Evolutionary conservation across 2,888 invertebrate species (phyloP).

Genomic region (Vannuccia rotundouncinata): DNA sequence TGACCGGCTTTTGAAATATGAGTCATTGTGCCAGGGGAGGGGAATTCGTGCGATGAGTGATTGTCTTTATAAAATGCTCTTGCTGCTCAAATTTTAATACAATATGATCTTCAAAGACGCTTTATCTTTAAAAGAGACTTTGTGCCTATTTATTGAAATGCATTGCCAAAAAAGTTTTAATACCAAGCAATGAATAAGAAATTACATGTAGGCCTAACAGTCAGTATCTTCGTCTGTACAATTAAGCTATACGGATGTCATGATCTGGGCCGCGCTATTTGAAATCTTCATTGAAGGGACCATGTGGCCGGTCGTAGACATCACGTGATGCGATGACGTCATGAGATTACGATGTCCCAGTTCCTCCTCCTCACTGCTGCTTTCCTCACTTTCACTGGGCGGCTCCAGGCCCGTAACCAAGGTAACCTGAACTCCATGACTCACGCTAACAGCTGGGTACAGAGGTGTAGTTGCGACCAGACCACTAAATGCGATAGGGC

Average conservation of each 20-base stretch:
- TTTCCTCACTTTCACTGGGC: constrained; percentile 59
- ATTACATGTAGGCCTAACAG: too few species aligned
- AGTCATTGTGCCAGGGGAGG: too few species aligned
- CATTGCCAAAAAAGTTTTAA: too few species aligned
- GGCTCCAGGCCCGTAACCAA: constrained; percentile 85
- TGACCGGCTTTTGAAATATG: too few species aligned
- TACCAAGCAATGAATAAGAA: too few species aligned
- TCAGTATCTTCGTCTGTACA: neutral
- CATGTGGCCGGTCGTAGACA: neutral
- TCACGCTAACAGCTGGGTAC: constrained; percentile 95
- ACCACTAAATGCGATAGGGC: constrained; percentile 81
- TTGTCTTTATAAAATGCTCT: too few species aligned
- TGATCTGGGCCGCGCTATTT: neutral
- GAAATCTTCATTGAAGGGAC: neutral
- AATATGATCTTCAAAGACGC: too few species aligned
- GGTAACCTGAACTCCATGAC: constrained; percentile 85
- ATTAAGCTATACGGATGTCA: neutral
- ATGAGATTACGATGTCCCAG: neutral
- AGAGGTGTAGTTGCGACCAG: constrained; percentile 63
- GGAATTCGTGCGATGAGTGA: too few species aligned
- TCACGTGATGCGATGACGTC: constrained; percentile 23
- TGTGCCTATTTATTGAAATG: too few species aligned
- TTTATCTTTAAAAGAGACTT: too few species aligned
- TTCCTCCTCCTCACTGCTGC: constrained; percentile 32
- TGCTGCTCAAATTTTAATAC: too few species aligned